A percentile compares a stretch with the other conserved stretches of the same genome.
Evolutionary conservation across 2,113 vertebrate genomes (phyloP).

Genomic region (Zosterops lateralis): DNA sequence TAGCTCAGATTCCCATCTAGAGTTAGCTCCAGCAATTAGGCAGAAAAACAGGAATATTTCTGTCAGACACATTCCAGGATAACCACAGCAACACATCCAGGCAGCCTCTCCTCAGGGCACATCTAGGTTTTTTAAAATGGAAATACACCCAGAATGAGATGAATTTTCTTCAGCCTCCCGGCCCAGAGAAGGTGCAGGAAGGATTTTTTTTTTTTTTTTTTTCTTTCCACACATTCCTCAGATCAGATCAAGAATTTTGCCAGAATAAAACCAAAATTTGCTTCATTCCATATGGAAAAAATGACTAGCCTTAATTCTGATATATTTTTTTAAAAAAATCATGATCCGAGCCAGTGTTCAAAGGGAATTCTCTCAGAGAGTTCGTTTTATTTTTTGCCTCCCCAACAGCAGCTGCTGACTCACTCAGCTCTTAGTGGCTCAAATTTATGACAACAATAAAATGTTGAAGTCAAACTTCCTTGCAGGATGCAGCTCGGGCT

Average conservation of each 20-base stretch:
- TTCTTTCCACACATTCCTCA: background rate
- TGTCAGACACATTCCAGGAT: background rate
- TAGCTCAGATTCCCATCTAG: background rate
- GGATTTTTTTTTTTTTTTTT: background rate
- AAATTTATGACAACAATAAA: constrained; percentile 14
- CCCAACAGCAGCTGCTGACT: background rate
- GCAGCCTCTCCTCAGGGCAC: background rate
- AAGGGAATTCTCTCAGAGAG: background rate
- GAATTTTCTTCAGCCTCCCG: background rate
- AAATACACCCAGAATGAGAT: background rate
- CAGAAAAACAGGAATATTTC: background rate
- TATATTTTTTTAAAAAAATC: background rate
- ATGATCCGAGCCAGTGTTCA: background rate
- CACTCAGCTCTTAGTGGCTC: background rate
- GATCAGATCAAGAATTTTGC: background rate
- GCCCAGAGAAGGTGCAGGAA: background rate
- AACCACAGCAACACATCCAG: background rate
- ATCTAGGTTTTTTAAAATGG: background rate
- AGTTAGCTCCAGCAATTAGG: background rate
- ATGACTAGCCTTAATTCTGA: background rate
- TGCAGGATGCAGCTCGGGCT: background rate
- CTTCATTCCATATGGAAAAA: fast-evolving
- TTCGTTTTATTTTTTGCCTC: background rate
- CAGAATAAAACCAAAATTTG: background rate
- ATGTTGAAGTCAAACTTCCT: background rate